Evolutionary conservation across 2,888 invertebrate species (phyloP), one percentile per base, ranked within the genome.

Genomic region (Siphlonurus alternatus): DNA sequence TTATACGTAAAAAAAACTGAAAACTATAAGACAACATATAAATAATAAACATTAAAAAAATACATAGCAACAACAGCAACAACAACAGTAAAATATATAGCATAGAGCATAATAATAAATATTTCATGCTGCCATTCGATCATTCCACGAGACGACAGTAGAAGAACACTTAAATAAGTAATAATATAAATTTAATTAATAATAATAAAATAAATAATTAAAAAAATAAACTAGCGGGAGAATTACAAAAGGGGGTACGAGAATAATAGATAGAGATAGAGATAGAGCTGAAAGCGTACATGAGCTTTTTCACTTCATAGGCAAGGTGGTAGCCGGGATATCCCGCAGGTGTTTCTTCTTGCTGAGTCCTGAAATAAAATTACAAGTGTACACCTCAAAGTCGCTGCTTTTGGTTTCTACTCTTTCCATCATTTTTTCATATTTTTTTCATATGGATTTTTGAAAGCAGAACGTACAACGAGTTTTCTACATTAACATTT

Each of bases 301-400:
- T 95, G 87, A 96, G 92, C 86, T 96, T 96, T 91, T 96, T 95
- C 86, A 96, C 95, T 93, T 96, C 95, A 87, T 96, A 96, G 86
- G 95, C 94, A 83, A 96, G 92, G 85, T 95, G 94, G 85, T 93
- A 93, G 85, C 93, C 93, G 84, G 93, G 91, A 85, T 93, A 93
- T 3, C 56, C 56, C 15, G 15, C 56, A 84, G 89, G 88, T 80
- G 88, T 87, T 83, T 92, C 90, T 84, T 92, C 87, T 80, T 83
- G 89, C 74, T 70, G 72, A 72, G 77, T 77, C 90, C 91, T 93
- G 89, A 83, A 89, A 90, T 80, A 78, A 83, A 80, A 86, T 75
- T 38, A 38, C 19, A 56, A 51, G 10, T 51, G 53, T n/a, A 56
- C 56, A 56, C 56, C 19, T n/a, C 56, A n/a, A 10, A 56, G 56